Evolutionary conservation across 2,888 invertebrate genomes (phyloP).

Genomic region (Spodoptera exigua): DNA sequence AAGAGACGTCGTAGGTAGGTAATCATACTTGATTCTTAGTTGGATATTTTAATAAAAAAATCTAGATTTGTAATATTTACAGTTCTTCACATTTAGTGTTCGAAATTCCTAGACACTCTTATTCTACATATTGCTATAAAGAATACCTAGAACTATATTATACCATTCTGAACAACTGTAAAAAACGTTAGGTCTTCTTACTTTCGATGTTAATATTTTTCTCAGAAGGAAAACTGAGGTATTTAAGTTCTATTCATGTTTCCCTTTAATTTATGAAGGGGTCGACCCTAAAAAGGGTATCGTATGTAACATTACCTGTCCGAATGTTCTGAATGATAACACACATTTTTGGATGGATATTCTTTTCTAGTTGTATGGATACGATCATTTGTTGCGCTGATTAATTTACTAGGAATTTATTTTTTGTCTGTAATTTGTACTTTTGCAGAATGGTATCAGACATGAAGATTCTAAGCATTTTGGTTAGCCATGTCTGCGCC

Average conservation of each 20-base stretch:
- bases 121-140: slow-evolving; percentile 8
- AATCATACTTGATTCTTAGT: no score
- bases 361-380: not conserved
- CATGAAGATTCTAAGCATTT: no score
- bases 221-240: slow-evolving; percentile 15
- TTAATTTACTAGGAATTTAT: no score
- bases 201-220: slow-evolving; percentile 21
- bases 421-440: no score
- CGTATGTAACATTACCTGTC: slow-evolving; percentile 11
- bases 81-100: not conserved
- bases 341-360: slow-evolving; percentile 6
- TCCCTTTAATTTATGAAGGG: slow-evolving; percentile 36
- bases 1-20: no score
- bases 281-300: slow-evolving; percentile 23
- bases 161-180: not conserved
- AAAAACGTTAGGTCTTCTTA: slow-evolving; percentile 11
- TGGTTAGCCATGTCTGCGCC: no score
- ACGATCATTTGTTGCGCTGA: no score
- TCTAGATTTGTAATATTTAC: not conserved
- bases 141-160: slow-evolving; percentile 7
- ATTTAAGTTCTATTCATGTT: slow-evolving; percentile 9
- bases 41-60: no score
- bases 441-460: no score
- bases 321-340: slow-evolving; percentile 27
- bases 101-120: not conserved